Percentiles rank a stretch among this genome's conserved stretches.
Evolutionary conservation across 2,888 invertebrate genomes (phyloP).

Genomic region (Hydraecia micacea): DNA sequence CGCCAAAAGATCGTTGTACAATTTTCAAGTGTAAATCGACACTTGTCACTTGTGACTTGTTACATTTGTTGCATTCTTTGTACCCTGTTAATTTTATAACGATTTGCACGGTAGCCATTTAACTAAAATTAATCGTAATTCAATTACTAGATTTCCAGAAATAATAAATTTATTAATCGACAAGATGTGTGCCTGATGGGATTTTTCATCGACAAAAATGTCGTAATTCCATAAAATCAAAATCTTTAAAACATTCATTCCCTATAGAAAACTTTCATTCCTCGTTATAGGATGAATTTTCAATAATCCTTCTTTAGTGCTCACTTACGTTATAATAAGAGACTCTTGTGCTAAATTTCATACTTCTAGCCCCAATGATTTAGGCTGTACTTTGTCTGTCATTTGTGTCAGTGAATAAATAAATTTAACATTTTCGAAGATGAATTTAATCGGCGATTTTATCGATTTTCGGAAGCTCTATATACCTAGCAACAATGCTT

Average conservation of each 20-base stretch:
- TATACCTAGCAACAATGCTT: not conserved
- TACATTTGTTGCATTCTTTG: no score
- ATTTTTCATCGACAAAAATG: not conserved
- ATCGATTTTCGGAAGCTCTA: not conserved
- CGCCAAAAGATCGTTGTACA: not conserved
- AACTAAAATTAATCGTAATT: not conserved
- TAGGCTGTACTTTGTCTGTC: not conserved
- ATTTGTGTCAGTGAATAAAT: not conserved
- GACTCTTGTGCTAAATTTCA: not conserved
- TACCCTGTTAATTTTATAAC: not conserved
- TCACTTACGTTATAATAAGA: not conserved
- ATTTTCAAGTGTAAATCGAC: no score
- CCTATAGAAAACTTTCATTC: not conserved
- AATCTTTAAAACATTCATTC: not conserved
- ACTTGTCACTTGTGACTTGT: conserved; percentile 3
- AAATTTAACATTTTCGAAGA: not conserved
- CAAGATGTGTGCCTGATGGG: not conserved
- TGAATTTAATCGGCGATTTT: not conserved
- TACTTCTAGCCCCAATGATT: not conserved
- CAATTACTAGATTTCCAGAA: not conserved
- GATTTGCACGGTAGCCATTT: not conserved
- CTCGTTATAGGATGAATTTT: not conserved
- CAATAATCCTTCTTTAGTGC: not conserved
- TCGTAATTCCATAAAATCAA: not conserved
- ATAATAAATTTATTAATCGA: not conserved